These are phyloP conservation scores for Tribolium castaneum DNA, from an alignment of 1,140 invertebrate genomes.

Conservation along the genomic window DNA sequence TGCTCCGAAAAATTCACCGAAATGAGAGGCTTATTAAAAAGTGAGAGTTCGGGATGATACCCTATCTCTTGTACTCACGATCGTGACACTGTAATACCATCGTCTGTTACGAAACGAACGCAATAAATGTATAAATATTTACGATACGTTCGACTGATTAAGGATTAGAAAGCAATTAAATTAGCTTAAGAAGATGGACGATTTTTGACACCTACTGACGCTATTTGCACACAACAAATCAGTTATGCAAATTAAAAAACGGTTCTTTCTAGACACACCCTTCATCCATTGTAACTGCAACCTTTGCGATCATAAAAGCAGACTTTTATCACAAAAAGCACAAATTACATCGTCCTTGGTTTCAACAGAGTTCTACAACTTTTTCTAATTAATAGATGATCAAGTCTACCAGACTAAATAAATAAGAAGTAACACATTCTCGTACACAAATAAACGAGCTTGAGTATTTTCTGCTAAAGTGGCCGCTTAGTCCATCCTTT, in stretches of 20 bases:
- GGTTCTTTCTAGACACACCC: background rate
- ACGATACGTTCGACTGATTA: conserved; percentile 18
- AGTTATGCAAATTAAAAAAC: background rate
- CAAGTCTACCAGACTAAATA: background rate
- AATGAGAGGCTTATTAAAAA: conserved; percentile 14
- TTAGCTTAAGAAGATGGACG: background rate
- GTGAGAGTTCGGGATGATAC: conserved; percentile 17
- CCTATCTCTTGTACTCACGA: background rate
- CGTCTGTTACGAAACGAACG: conserved; percentile 5
- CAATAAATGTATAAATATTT: conserved; percentile 8
- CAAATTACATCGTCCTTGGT: background rate
- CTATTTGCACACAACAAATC: background rate
- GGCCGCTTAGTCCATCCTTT: background rate
- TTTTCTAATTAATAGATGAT: background rate
- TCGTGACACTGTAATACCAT: conserved; percentile 11
- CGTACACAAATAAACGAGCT: background rate
- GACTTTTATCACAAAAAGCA: background rate
- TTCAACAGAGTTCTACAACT: background rate
- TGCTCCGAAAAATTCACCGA: background rate
- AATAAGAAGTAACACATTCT: background rate
- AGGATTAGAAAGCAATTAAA: conserved; percentile 41
- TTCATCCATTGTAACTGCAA: background rate
- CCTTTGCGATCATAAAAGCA: background rate
- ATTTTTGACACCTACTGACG: conserved; percentile 7
- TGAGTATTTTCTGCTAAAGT: background rate